Conservation (phyloP, 2,888 invertebrate genomes). For the Lithodes maja region DNA sequence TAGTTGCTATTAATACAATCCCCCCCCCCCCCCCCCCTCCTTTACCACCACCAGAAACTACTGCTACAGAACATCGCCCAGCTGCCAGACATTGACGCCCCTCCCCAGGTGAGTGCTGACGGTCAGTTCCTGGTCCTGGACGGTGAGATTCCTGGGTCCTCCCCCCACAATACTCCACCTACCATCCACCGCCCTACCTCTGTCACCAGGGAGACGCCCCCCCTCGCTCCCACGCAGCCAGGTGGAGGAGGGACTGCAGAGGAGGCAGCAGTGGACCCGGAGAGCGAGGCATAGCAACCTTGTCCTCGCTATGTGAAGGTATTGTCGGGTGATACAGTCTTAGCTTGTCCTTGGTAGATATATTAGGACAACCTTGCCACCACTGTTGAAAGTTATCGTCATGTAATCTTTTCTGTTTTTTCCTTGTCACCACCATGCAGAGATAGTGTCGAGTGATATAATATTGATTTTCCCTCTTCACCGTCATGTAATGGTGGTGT, state of each 20-base stretch:
- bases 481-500: too few species aligned
- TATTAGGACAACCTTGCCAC: too few species aligned
- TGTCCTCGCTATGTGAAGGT: too few species aligned
- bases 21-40: neutral
- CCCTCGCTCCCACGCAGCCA: conserved; percentile 1
- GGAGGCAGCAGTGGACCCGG: conserved; percentile 40
- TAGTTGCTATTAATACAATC: too few species aligned
- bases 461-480: too few species aligned
- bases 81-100: conserved; percentile 60
- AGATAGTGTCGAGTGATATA: too few species aligned
- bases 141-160: conserved; percentile 39
- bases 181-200: neutral
- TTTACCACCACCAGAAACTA: conserved; percentile 34
- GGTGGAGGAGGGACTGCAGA: neutral
- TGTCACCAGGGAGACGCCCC: neutral
- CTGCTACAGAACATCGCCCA: conserved; percentile 68
- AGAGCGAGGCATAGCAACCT: conserved; percentile 46
- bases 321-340: too few species aligned
- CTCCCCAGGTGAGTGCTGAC: conserved; percentile 60
- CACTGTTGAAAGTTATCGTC: too few species aligned
- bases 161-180: conserved; percentile 37
- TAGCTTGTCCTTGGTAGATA: too few species aligned
- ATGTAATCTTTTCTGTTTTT: too few species aligned
- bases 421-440: too few species aligned
- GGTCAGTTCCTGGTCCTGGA: conserved; percentile 61